phyloP scores from a whole-genome alignment of 2,797 vertebrate genomes.

The Megalops cyprinoides region DNA sequence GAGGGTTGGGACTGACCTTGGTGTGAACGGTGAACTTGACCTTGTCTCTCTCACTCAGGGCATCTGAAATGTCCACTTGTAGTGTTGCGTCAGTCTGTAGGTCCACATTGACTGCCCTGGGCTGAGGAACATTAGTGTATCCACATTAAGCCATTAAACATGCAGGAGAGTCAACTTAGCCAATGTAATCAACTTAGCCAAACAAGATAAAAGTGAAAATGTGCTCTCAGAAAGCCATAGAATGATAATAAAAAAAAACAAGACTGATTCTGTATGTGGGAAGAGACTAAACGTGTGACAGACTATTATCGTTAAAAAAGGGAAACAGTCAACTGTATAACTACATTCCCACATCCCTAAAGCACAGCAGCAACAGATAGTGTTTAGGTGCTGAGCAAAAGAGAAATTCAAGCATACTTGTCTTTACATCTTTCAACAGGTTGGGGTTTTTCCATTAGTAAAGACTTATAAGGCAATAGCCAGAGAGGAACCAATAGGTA shows the following conservation, averaged over 20 bases:
- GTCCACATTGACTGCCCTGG: conserved; percentile 93
- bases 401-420: background rate
- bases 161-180: no score
- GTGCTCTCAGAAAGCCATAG: no score
- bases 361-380: background rate
- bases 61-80: conserved; percentile 98
- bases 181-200: background rate
- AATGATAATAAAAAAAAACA: background rate
- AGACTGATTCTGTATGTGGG: no score
- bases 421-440: background rate
- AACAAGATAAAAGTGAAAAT: background rate
- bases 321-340: background rate
- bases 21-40: conserved; percentile 99
- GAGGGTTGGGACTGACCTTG: conserved; percentile 76
- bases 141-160: conserved; percentile 34
- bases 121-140: conserved; percentile 64
- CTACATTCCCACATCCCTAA: background rate
- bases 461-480: background rate
- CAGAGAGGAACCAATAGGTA: background rate
- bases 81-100: conserved; percentile 94
- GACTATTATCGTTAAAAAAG: background rate
- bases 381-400: background rate
- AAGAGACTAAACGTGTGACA: no score
- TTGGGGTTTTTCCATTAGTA: background rate
- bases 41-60: conserved; percentile 96